A percentile compares a stretch with the other conserved stretches of the same genome.
phyloP scores from a whole-genome alignment of 2,113 vertebrate genomes.

The Poecilia latipinna region DNA sequence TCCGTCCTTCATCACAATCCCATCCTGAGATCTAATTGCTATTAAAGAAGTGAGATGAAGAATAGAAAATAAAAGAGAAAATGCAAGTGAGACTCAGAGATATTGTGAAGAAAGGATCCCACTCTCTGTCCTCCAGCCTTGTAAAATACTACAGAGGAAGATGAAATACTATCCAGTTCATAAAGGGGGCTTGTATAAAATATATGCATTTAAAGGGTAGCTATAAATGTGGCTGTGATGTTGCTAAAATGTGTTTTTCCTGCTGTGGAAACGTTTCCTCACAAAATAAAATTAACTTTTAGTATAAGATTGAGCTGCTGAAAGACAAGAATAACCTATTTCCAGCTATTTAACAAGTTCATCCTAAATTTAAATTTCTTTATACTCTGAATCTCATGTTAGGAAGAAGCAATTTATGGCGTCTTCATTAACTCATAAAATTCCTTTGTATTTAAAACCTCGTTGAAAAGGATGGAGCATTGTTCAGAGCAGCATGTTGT shows the following conservation, averaged over 20 bases:
- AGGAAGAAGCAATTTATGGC: not conserved
- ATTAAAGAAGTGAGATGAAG: not conserved
- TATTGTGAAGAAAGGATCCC: no score
- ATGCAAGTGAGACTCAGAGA: not conserved
- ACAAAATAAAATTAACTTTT: not conserved
- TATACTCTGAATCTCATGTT: not conserved
- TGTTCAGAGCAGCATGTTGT: not conserved
- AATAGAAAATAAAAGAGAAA: not conserved
- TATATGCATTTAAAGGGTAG: not conserved
- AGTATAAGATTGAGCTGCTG: not conserved
- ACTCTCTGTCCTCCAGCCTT: no score
- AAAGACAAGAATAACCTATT: not conserved
- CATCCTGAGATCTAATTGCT: not conserved
- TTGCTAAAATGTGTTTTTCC: not conserved
- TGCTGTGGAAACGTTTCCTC: not conserved
- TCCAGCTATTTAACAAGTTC: not conserved
- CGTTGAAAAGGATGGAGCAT: not conserved
- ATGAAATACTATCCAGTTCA: no score
- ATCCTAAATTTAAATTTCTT: not conserved
- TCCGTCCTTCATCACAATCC: not conserved
- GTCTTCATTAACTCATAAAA: not conserved
- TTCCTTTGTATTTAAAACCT: not conserved
- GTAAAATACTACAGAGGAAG: no score
- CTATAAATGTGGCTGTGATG: not conserved
- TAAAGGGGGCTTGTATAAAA: not conserved